Conservation (phyloP, 2,888 invertebrate species). For the Cynaeus angustus region DNA sequence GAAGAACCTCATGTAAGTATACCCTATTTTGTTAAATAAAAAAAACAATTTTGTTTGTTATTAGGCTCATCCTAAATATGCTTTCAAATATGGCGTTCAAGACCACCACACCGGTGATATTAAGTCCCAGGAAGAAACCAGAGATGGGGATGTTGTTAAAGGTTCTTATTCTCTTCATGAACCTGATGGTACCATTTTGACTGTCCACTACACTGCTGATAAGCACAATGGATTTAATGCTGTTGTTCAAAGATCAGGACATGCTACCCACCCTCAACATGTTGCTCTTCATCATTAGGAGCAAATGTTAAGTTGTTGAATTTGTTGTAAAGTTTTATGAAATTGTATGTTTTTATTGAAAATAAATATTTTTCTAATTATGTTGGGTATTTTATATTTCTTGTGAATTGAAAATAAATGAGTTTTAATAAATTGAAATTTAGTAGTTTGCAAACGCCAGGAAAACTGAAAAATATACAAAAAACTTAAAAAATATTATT, state of each 20-base stretch:
- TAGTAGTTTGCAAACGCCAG: too few relatives aligned
- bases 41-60: constrained; percentile 51
- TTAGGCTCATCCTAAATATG: constrained; percentile 74
- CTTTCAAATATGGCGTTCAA: constrained; percentile 75
- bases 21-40: neutral
- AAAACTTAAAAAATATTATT: too few relatives aligned
- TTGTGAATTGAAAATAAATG: too few relatives aligned
- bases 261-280: constrained; percentile 66
- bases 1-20: constrained; percentile 14
- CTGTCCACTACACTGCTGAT: constrained; percentile 76
- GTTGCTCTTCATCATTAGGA: constrained; percentile 20
- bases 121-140: constrained; percentile 74
- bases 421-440: too few relatives aligned
- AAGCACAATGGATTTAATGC: constrained; percentile 73
- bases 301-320: neutral
- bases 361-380: neutral
- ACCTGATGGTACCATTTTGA: constrained; percentile 75
- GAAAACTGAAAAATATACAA: too few relatives aligned
- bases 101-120: constrained; percentile 76
- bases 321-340: neutral
- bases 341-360: neutral
- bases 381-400: too few relatives aligned
- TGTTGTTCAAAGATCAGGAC: constrained; percentile 70
- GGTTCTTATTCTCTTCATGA: constrained; percentile 76
- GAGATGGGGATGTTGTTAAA: constrained; percentile 74